phyloP scores from a whole-genome alignment of 2,797 vertebrate genomes.

The Caiman crocodilus region DNA sequence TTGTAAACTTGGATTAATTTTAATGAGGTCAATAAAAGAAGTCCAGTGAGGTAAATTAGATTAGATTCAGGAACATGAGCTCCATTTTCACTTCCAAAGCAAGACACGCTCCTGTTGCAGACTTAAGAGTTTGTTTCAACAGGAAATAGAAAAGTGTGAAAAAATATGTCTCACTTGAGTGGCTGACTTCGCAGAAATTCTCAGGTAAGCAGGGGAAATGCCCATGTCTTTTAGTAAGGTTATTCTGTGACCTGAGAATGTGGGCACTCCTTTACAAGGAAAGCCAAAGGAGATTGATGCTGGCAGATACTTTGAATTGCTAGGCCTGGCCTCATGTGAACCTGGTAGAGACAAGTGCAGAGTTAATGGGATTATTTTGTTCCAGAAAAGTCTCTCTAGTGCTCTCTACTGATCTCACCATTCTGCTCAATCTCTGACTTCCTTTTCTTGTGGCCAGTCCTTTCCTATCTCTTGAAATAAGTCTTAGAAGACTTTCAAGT shows the following conservation, averaged over 20 bases:
- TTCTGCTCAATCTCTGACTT: background rate
- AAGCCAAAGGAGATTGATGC: background rate
- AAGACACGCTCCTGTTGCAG: background rate
- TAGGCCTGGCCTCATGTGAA: conserved; percentile 5
- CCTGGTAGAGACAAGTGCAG: conserved; percentile 21
- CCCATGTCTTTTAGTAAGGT: background rate
- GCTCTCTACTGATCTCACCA: background rate
- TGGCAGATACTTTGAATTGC: background rate
- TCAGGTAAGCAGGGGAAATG: background rate
- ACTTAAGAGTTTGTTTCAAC: conserved; percentile 19
- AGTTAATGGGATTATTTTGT: conserved; percentile 16
- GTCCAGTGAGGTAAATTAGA: background rate
- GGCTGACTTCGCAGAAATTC: conserved; percentile 48
- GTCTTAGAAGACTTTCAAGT: background rate
- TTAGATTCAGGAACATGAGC: background rate
- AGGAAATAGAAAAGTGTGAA: conserved; percentile 29
- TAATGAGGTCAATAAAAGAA: no score
- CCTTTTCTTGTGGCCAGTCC: background rate
- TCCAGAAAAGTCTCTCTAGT: background rate
- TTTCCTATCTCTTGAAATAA: background rate
- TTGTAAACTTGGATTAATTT: background rate
- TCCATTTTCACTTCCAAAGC: background rate
- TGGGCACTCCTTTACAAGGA: background rate
- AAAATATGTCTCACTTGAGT: conserved; percentile 33
- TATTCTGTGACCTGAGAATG: background rate